phyloP scores from a whole-genome alignment of 92 coral and sea anemone genomes.

The Nematostella vectensis region DNA sequence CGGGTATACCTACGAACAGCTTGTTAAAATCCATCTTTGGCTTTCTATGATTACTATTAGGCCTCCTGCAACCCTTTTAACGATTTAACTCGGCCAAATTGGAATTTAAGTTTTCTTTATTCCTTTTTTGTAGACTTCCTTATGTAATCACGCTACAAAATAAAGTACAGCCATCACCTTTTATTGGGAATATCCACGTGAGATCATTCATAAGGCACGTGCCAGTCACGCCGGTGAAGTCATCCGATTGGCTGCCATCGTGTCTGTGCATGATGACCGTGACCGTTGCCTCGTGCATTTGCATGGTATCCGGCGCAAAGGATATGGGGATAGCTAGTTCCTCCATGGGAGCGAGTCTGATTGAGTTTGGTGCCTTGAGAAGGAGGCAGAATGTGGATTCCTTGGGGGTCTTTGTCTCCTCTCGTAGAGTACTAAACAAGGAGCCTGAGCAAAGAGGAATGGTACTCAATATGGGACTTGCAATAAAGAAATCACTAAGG shows the following conservation, averaged over 20 bases:
- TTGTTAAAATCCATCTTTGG: slow-evolving; percentile 56
- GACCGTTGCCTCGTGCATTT: slow-evolving; percentile 80
- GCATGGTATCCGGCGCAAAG: slow-evolving; percentile 97
- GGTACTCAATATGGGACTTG: background rate
- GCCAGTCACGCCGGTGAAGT: slow-evolving; percentile 48
- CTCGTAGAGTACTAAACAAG: slow-evolving; percentile 55
- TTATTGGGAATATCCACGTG: slow-evolving; percentile 67
- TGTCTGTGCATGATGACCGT: slow-evolving; percentile 78
- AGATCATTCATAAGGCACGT: slow-evolving; percentile 79
- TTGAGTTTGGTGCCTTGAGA: slow-evolving; percentile 64
- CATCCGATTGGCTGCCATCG: slow-evolving; percentile 49
- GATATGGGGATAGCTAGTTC: slow-evolving; percentile 90
- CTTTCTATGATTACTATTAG: no score
- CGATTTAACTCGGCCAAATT: no score
- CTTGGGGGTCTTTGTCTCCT: slow-evolving; percentile 32
- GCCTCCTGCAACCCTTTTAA: no score
- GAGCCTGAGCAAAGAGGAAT: slow-evolving; percentile 31
- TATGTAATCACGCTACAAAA: no score
- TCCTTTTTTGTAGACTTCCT: no score
- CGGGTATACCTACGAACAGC: slow-evolving; percentile 79
- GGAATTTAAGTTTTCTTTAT: no score
- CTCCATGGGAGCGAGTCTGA: slow-evolving; percentile 62
- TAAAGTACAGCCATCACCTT: no score
- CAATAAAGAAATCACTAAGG: no score
- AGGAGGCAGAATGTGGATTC: slow-evolving; percentile 91